Conservation (phyloP, 92 coral and sea anemone species). For the Blastomussa wellsi region DNA sequence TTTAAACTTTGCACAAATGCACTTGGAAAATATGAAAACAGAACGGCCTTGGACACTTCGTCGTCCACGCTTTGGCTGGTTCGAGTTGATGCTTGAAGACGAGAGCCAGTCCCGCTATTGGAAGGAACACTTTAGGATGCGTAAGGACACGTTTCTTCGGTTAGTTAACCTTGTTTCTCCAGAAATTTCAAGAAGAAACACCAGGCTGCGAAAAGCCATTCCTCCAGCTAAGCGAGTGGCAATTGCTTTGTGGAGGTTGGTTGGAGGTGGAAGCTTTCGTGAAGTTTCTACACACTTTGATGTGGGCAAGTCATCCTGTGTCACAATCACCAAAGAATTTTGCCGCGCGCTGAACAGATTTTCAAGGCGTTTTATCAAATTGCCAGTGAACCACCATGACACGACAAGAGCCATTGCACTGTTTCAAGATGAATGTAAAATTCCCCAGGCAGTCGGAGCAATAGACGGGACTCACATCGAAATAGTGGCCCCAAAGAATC, state of each 20-base stretch:
- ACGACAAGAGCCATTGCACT: conserved; percentile 53
- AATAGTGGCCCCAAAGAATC: conserved; percentile 45
- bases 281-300: conserved; percentile 59
- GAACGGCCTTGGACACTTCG: conserved; percentile 49
- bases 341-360: conserved; percentile 49
- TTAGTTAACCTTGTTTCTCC: conserved; percentile 59
- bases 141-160: conserved; percentile 53
- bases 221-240: conserved; percentile 61
- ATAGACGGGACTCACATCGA: conserved; percentile 58
- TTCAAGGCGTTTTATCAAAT: conserved; percentile 44
- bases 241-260: conserved; percentile 71
- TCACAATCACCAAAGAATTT: conserved; percentile 60
- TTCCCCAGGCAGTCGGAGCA: conserved; percentile 60
- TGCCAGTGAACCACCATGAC: conserved; percentile 41
- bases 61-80: conserved; percentile 62
- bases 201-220: conserved; percentile 44
- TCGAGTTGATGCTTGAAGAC: conserved; percentile 52
- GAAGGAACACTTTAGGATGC: conserved; percentile 73
- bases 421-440: conserved; percentile 52
- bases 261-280: conserved; percentile 60
- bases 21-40: background rate
- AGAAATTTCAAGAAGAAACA: conserved; percentile 32
- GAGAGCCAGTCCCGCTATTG: conserved; percentile 60
- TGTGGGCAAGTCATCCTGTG: conserved; percentile 70
- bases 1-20: background rate